Evolutionary conservation across 2,797 vertebrate genomes (phyloP), one percentile per base, ranked within the genome.

Genomic region (Echeneis naucrates): DNA sequence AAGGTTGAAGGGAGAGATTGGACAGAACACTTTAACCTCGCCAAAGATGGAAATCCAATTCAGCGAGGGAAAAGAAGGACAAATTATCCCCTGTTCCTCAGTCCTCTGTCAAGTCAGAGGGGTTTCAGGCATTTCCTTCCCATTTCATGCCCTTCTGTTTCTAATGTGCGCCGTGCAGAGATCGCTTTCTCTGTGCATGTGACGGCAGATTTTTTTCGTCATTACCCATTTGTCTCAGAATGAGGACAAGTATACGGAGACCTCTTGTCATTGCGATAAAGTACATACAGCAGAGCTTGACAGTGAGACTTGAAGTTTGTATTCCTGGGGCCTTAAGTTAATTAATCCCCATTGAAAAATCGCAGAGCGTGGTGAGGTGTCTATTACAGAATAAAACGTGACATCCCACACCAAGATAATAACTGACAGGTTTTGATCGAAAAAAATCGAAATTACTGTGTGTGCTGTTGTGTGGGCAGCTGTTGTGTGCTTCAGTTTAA

Each of bases 31-130:
- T 88, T 93, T 84, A 85, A 91, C 82, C 89, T 66, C 75, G 75
- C 78, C 84, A 77, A 83, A 89, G 89, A 90, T 90, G 86, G 89
- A 93, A 94, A 93, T 93, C 79, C 80, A 89, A 90, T 92, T 92
- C 90, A 83, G 85, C 33, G 33, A 80, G 82, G n/a, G 85, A 86
- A 87, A 91, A 89, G 83, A 84, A 64, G 88, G 91, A 89, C 78
- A 81, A 89, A 90, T 88, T 86, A 91, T 78, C 68, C 82, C 61
- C 60, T 47, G 24, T 83, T 85, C 68, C 62, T 44, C 63, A 42
- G 72, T 78, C 77, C 68, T 86, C 60, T 72, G 81, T 89, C 78
- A 86, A 87, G 76, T 86, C 77, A 81, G 74, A 75, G 68, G 65
- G 65, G 52, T 86, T 84, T 85, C 73, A 85, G 81, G 88, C 80